Evolutionary conservation across 1,140 invertebrate genomes (phyloP), one percentile per base, ranked within the genome.

Genomic region (Aphidius gifuensis): DNA sequence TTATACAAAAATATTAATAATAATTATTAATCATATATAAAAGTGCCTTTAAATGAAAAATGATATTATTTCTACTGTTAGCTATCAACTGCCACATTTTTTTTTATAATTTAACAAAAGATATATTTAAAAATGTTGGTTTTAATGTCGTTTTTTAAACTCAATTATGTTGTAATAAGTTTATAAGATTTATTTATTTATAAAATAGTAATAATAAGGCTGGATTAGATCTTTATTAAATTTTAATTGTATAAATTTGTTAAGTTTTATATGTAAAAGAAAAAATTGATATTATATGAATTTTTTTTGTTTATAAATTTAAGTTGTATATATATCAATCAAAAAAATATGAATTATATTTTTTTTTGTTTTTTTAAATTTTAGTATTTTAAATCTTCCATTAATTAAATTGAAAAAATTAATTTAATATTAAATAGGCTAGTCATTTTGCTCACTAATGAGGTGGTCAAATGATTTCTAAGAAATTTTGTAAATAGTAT

Each of bases 241-340:
- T 42, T 6, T 6, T 59, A 49, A 58, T 54, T 64, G 50, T 63
- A 71, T 50, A 60, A 68, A 58, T 60, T 67, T 71, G 67, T 73
- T 74, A 72, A 70, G 66, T 72, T 74, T 74, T 70, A 64, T 69
- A 66, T 45, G 56, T 71, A 69, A 65, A 59, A 43, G 47, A 44
- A 51, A 58, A 50, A 59, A n/a, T n/a, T n/a, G n/a, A n/a, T n/a
- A n/a, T n/a, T n/a, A n/a, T n/a, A n/a, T n/a, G n/a, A n/a, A n/a
- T n/a, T 40, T 5, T 8, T 9, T 39, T 38, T 54, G n/a, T 55
- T 43, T 11, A 9, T 32, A 60, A 60, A 43, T 55, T 55, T 55
- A 40, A 40, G 53, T 43, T 44, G 21, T 55, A 43, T 55, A n/a
- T 55, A 55, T 55, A 55, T 55, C 21, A 43, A 44, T 55, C 9